These are phyloP conservation scores for Apis dorsata DNA, from an alignment of 1,140 invertebrate species.

Conservation along the genomic window DNA sequence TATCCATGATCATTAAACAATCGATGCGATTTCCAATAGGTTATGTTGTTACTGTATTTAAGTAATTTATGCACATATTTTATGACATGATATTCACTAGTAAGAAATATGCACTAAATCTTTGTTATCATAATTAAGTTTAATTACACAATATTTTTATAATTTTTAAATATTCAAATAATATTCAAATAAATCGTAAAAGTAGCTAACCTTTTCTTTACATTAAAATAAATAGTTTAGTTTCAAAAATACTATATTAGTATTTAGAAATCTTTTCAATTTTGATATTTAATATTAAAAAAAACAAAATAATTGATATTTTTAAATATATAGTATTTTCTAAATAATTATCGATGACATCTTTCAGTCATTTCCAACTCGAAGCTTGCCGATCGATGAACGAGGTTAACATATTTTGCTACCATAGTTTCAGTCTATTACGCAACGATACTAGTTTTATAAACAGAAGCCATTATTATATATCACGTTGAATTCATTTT, in stretches of 20 bases:
- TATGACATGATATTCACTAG: background rate
- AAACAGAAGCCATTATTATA: constrained; percentile 41
- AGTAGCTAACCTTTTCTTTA: background rate
- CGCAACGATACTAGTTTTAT: constrained; percentile 39
- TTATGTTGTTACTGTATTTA: background rate
- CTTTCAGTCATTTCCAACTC: background rate
- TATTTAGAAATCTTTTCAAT: too few relatives aligned
- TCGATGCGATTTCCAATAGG: background rate
- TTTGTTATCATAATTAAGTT: background rate
- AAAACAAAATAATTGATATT: too few relatives aligned
- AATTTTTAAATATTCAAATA: too few relatives aligned
- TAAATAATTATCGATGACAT: background rate
- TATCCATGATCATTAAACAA: background rate
- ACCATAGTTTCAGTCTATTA: constrained; percentile 52
- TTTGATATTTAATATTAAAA: too few relatives aligned
- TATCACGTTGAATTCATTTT: background rate
- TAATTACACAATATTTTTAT: background rate
- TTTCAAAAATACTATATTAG: background rate
- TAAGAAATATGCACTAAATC: constrained; percentile 1
- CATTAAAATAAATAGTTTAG: background rate
- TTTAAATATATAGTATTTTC: background rate
- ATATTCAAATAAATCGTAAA: background rate
- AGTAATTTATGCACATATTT: too few relatives aligned
- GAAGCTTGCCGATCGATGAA: constrained; percentile 48
- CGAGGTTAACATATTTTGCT: constrained; percentile 42